phyloP scores from a whole-genome alignment of 2,113 vertebrate species.

The Ciconia stormi region DNA sequence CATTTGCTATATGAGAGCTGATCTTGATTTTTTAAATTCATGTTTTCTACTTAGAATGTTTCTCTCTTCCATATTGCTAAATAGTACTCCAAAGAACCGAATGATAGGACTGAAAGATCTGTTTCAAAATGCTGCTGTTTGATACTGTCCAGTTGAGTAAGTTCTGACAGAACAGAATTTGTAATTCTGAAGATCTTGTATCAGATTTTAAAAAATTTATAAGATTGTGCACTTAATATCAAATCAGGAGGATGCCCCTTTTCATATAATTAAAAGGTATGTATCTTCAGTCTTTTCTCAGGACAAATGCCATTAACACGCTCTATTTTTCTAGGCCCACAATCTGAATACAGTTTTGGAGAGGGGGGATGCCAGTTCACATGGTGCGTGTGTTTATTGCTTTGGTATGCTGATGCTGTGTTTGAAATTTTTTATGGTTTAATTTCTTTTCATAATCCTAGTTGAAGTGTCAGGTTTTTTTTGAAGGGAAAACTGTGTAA shows the following conservation, averaged over 20 bases:
- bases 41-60: neutral
- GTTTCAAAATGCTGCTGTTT: neutral
- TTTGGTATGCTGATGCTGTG: neutral
- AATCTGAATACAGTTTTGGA: neutral
- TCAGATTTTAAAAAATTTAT: neutral
- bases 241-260: neutral
- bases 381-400: rapidly evolving
- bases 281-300: neutral
- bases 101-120: neutral
- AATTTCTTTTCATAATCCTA: neutral
- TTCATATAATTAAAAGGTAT: neutral
- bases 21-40: neutral
- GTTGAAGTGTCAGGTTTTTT: neutral
- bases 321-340: neutral
- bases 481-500: neutral
- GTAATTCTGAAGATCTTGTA: neutral
- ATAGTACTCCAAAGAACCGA: neutral
- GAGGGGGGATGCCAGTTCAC: neutral
- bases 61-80: neutral
- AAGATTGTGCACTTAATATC: neutral
- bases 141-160: neutral
- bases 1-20: neutral
- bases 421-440: neutral
- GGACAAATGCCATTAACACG: neutral
- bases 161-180: neutral